A percentile compares a stretch with the other conserved stretches of the same genome.
Conservation (phyloP, 2,797 vertebrate species). For the Anabas testudineus region DNA sequence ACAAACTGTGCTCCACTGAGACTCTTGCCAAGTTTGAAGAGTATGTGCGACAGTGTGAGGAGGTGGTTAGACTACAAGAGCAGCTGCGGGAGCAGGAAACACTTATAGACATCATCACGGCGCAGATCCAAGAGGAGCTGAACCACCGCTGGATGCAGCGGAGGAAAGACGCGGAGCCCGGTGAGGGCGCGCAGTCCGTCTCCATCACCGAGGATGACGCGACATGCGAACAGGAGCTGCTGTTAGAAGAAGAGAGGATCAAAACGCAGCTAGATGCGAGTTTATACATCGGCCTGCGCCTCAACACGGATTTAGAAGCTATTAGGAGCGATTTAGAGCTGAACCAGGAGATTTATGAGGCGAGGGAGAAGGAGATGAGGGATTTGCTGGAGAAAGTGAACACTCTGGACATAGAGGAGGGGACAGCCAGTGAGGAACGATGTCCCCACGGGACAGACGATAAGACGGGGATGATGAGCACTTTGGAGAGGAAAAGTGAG, state of each 20-base stretch:
- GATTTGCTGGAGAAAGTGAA: slow-evolving; percentile 88
- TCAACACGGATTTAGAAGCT: slow-evolving; percentile 91
- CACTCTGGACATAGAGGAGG: slow-evolving; percentile 78
- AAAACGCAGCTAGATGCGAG: slow-evolving; percentile 92
- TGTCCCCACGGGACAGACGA: slow-evolving; percentile 30
- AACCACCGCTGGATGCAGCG: slow-evolving; percentile 93
- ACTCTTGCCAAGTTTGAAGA: slow-evolving; percentile 81
- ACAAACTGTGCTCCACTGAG: slow-evolving; percentile 37
- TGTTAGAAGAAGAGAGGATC: slow-evolving; percentile 88
- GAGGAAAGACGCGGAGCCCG: slow-evolving; percentile 79
- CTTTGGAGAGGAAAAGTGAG: slow-evolving; percentile 68
- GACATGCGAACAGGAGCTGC: slow-evolving; percentile 70
- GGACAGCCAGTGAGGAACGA: slow-evolving; percentile 30
- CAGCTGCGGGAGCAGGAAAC: slow-evolving; percentile 88
- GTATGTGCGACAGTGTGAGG: slow-evolving; percentile 85
- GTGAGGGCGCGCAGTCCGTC: slow-evolving; percentile 47
- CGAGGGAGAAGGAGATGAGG: slow-evolving; percentile 88
- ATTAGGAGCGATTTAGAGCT: slow-evolving; percentile 87
- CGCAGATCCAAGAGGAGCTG: slow-evolving; percentile 92
- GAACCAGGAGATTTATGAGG: slow-evolving; percentile 85
- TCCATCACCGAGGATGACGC: slow-evolving; percentile 49
- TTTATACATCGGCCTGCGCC: slow-evolving; percentile 92
- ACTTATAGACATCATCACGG: slow-evolving; percentile 85
- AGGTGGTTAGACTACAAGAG: slow-evolving; percentile 87
- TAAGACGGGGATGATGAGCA: slow-evolving; percentile 52